phyloP scores from a whole-genome alignment of 2,797 vertebrate genomes.

The Spinus olivaceus region DNA sequence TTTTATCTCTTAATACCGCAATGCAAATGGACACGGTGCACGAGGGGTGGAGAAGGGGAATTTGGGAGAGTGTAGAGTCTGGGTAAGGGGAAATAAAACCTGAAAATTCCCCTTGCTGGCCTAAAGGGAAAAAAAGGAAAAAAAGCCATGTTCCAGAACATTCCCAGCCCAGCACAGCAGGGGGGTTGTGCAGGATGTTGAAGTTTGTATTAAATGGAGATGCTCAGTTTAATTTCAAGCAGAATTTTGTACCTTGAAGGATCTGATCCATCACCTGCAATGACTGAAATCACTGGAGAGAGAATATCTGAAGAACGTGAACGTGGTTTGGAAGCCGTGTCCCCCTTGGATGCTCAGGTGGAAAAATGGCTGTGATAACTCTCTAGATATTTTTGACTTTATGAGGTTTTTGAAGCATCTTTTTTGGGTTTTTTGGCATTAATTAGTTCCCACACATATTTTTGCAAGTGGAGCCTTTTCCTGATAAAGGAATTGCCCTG shows the following conservation, averaged over 20 bases:
- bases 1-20: accelerated
- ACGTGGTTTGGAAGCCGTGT: accelerated
- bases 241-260: neutral
- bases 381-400: neutral
- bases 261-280: neutral
- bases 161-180: accelerated
- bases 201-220: neutral
- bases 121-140: accelerated
- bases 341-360: neutral
- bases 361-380: neutral
- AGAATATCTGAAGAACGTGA: neutral
- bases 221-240: neutral
- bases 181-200: neutral
- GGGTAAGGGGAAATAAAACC: neutral
- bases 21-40: neutral
- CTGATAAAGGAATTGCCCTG: neutral
- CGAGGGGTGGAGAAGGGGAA: neutral
- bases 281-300: neutral
- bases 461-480: neutral
- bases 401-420: neutral
- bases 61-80: neutral
- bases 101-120: neutral
- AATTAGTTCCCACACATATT: neutral
- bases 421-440: neutral
- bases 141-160: neutral